These are phyloP conservation scores for Sminthurinus aureus DNA, from an alignment of 2,888 invertebrate genomes.

Conservation along the genomic window DNA sequence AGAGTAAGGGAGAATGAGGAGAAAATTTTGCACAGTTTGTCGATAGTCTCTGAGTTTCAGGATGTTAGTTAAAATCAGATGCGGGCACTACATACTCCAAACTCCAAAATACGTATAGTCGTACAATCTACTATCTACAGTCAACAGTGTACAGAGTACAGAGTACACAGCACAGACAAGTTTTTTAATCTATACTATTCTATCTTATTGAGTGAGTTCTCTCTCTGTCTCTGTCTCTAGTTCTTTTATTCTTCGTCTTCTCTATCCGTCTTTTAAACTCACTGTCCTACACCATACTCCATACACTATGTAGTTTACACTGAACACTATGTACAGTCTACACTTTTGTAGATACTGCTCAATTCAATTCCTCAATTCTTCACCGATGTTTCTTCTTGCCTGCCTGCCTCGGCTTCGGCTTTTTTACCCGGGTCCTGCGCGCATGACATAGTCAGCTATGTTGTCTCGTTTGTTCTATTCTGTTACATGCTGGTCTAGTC, in stretches of 20 bases:
- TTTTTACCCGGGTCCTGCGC: too few relatives aligned
- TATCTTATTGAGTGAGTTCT: conserved; percentile 13
- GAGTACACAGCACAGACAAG: too few relatives aligned
- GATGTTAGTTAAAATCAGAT: conserved; percentile 31
- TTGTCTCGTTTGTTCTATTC: too few relatives aligned
- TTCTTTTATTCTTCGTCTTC: conserved; percentile 5
- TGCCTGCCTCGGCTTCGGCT: too few relatives aligned
- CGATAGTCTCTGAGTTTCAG: background rate
- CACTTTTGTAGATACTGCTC: background rate
- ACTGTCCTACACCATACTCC: background rate
- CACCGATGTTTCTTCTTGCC: too few relatives aligned
- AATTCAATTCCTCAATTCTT: background rate
- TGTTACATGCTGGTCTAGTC: too few relatives aligned
- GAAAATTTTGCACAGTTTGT: background rate
- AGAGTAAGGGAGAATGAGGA: conserved; percentile 12
- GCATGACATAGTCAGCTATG: too few relatives aligned
- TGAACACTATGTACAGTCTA: background rate
- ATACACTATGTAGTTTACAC: too few relatives aligned
- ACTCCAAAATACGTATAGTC: too few relatives aligned
- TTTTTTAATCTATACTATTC: background rate
- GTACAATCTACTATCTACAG: too few relatives aligned
- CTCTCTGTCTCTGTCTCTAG: background rate
- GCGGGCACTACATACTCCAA: background rate
- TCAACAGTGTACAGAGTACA: too few relatives aligned
- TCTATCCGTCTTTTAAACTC: background rate